Conservation (phyloP, 2,797 vertebrate species). For the Sebastolobus altivelis region DNA sequence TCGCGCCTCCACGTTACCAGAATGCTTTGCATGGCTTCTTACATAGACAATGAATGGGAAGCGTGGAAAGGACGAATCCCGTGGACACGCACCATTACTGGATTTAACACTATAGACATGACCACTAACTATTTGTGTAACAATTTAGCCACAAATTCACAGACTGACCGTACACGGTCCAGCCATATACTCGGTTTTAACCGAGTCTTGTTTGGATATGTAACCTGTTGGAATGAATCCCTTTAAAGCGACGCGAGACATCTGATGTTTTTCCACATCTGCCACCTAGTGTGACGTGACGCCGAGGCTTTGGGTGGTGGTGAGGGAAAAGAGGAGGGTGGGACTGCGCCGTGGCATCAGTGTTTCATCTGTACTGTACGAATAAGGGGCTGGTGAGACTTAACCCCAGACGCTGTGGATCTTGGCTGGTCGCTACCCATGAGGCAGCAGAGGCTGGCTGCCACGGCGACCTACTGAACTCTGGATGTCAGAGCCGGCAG, state of each 20-base stretch:
- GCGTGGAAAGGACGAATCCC: too few relatives aligned
- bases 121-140: too few relatives aligned
- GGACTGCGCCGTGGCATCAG: slow-evolving; percentile 3
- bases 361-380: slow-evolving; percentile 35
- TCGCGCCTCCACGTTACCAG: too few relatives aligned
- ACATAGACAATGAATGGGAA: too few relatives aligned
- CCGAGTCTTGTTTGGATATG: background rate
- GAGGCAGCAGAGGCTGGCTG: slow-evolving; percentile 24
- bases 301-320: slow-evolving; percentile 3
- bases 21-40: too few relatives aligned
- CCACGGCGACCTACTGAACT: slow-evolving; percentile 48
- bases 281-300: slow-evolving; percentile 23
- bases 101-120: too few relatives aligned
- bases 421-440: slow-evolving; percentile 39
- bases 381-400: slow-evolving; percentile 33
- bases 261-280: background rate
- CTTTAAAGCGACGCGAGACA: slow-evolving; percentile 1
- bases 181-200: too few relatives aligned
- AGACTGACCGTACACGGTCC: too few relatives aligned
- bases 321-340: background rate
- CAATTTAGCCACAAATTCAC: too few relatives aligned
- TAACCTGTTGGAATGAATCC: slow-evolving; percentile 10
- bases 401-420: slow-evolving; percentile 37
- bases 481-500: slow-evolving; percentile 29
- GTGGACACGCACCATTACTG: too few relatives aligned